These are phyloP conservation scores for Zaprionus africanus DNA, from an alignment of 1,140 invertebrate species.

Conservation along the genomic window DNA sequence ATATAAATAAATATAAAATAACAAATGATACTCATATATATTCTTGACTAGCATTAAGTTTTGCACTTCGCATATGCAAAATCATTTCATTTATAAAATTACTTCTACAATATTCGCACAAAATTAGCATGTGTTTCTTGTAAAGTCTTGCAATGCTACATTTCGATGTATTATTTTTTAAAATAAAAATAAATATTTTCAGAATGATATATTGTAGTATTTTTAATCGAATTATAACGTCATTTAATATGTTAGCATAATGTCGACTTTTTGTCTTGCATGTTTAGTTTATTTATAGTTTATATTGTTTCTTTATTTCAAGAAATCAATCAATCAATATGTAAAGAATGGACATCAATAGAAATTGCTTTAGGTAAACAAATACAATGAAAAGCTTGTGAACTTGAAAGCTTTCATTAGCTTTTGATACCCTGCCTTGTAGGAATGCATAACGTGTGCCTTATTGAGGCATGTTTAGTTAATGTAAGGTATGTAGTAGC, in stretches of 20 bases:
- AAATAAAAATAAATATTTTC: conserved; percentile 55
- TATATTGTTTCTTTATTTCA: neutral
- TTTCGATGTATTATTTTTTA: conserved; percentile 48
- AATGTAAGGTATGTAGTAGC: neutral
- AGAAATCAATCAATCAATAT: neutral
- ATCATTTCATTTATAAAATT: conserved; percentile 25
- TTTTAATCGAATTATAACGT: neutral
- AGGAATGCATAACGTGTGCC: neutral
- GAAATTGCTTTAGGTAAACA: neutral
- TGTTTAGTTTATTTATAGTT: neutral
- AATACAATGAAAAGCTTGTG: neutral
- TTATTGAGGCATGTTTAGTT: neutral
- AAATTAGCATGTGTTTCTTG: conserved; percentile 35
- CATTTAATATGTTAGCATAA: neutral
- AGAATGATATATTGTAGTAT: conserved; percentile 11
- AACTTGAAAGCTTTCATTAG: neutral
- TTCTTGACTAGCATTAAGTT: conserved; percentile 57
- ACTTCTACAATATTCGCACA: conserved; percentile 30
- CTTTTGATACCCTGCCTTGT: neutral
- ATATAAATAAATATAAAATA: conserved; percentile 66
- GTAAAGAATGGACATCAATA: neutral
- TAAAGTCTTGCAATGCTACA: conserved; percentile 35
- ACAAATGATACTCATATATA: conserved; percentile 84
- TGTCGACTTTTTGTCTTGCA: neutral
- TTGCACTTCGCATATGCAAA: conserved; percentile 23